These are phyloP conservation scores for Porites lobata DNA, from an alignment of 92 coral and sea anemone species.

Conservation along the genomic window DNA sequence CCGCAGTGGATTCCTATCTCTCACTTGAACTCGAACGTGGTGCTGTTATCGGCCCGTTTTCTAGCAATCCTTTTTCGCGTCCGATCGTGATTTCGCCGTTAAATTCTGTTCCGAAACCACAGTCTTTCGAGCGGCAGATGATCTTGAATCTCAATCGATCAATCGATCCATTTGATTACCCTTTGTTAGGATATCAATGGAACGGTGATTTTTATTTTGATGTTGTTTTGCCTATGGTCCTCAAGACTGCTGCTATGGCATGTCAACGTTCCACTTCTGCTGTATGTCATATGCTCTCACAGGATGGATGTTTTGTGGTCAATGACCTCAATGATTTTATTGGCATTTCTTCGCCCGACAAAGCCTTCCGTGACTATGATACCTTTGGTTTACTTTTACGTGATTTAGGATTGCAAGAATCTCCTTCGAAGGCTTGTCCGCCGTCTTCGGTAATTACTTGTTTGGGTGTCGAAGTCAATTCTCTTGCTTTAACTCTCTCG, in stretches of 20 bases:
- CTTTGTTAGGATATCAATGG: constrained; percentile 20
- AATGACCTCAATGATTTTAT: not conserved
- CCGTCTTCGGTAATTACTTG: not conserved
- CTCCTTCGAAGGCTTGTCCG: not conserved
- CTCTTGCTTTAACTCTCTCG: not conserved
- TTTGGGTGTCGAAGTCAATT: not conserved
- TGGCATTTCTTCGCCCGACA: not conserved
- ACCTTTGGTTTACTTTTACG: not conserved
- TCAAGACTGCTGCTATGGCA: not conserved
- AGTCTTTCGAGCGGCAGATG: constrained; percentile 3
- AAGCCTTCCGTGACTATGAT: too few relatives aligned
- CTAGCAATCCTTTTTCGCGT: not conserved
- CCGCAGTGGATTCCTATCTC: constrained; percentile 10
- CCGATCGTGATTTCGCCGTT: constrained; percentile 12
- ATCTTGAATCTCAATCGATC: constrained; percentile 13
- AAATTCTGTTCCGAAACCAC: constrained; percentile 13
- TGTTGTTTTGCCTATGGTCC: constrained; percentile 19
- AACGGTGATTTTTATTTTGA: not conserved
- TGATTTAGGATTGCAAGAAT: not conserved
- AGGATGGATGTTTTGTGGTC: not conserved
- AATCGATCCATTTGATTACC: constrained; percentile 33
- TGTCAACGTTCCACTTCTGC: not conserved
- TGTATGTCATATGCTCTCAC: not conserved
- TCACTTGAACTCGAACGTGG: not conserved
- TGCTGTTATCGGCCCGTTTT: not conserved